Base-by-base conservation (phyloP, 2,797 vertebrate species). In the Gymnothorax javanicus region DNA sequence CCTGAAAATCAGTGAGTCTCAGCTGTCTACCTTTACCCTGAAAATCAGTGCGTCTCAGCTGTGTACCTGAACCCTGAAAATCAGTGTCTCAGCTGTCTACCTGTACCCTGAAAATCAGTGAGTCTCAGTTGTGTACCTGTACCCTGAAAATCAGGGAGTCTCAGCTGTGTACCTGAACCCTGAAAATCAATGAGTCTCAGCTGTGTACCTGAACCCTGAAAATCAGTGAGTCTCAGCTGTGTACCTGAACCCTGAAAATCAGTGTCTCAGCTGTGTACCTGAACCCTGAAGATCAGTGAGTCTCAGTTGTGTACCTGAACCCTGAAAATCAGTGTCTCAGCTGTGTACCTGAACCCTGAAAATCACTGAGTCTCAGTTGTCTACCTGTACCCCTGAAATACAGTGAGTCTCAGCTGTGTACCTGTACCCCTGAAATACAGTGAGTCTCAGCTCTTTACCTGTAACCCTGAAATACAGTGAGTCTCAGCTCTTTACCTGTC, bases 141-240 rank as follows among this genome's bases (percentile, higher is more conserved):
- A n/a, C n/a, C 97, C 0, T 97, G 97, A 20, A 96, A 96, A 93
- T 94, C 96, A 90, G 97, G 97, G 86, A 97, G 97, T 86, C 59
- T 71, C 50, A 73, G 2, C 58, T 54, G 33, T n/a, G 9, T 33
- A 12, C 50, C 58, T 23, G 59, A 96, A 97, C 90, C 97, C 0
- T 97, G 97, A 20, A 96, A 96, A 93, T 94, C 96, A 90, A 97
- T 97, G 86, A 97, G 97, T 86, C 57, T 71, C 50, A 69, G 1
- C 58, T 54, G 33, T n/a, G 9, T 33, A 12, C 50, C 58, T 23
- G 59, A 96, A 97, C 90, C 97, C 0, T 97, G 97, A 20, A 96
- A 96, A 93, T 94, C 96, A 90, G 97, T 97, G 86, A 97, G 97
- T 86, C 57, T 69, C 50, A 67, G 2, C 57, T 54, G 33, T 27